These are phyloP conservation scores for Limnephilus marmoratus DNA, from an alignment of 2,888 invertebrate species.

Conservation along the genomic window DNA sequence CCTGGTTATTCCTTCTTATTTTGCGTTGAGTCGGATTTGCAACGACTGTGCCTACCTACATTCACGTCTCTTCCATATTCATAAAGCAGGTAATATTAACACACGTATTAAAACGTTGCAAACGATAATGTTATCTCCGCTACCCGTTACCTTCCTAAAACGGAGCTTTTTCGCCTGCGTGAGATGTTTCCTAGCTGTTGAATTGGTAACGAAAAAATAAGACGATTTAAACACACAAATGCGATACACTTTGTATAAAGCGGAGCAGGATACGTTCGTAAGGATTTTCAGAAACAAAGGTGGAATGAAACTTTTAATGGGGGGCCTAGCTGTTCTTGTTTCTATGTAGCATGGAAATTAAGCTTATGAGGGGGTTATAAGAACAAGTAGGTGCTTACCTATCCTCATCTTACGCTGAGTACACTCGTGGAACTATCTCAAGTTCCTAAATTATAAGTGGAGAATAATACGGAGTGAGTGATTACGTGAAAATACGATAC, in stretches of 20 bases:
- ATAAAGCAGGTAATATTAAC: slow-evolving; percentile 35
- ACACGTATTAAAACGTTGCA: slow-evolving; percentile 25
- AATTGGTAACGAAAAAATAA: not conserved
- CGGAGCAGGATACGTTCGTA: not conserved
- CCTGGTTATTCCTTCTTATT: slow-evolving; percentile 61
- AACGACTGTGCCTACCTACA: slow-evolving; percentile 29
- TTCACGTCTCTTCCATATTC: slow-evolving; percentile 18
- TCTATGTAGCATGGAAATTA: slow-evolving; percentile 16
- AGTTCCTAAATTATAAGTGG: slow-evolving; percentile 36
- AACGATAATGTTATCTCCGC: slow-evolving; percentile 25
- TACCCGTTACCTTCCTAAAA: not conserved
- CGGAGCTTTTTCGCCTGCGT: not conserved
- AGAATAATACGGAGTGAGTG: not conserved
- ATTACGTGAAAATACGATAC: slow-evolving; percentile 24
- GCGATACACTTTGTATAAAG: not conserved
- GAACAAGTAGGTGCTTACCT: slow-evolving; percentile 35
- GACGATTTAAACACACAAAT: not conserved
- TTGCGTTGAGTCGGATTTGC: slow-evolving; percentile 64
- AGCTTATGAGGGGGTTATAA: slow-evolving; percentile 41
- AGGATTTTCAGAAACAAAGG: not conserved
- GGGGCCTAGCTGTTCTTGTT: not conserved
- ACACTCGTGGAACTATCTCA: slow-evolving; percentile 51
- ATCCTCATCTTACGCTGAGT: slow-evolving; percentile 35
- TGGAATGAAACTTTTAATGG: not conserved
- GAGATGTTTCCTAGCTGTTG: slow-evolving; percentile 8